These are phyloP conservation scores for Coendou prehensilis DNA, from an alignment of 2,797 vertebrate genomes.

Conservation along the genomic window DNA sequence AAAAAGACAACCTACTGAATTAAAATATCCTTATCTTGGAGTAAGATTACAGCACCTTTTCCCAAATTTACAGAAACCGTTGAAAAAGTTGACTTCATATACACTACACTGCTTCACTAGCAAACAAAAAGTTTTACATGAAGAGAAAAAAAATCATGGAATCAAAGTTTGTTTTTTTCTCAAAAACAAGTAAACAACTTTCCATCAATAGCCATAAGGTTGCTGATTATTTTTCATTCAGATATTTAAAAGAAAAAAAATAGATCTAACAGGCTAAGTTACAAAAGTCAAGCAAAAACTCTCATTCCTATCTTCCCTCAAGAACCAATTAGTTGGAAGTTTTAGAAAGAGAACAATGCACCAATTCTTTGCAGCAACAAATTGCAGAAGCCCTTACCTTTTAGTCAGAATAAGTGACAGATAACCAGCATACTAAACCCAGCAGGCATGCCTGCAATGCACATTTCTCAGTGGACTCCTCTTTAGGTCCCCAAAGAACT, in stretches of 20 bases:
- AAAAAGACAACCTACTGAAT: constrained; percentile 82
- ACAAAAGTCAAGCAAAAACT: constrained; percentile 79
- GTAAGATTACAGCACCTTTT: neutral
- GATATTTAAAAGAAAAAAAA: constrained; percentile 24
- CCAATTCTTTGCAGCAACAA: constrained; percentile 79
- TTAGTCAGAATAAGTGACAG: constrained; percentile 86
- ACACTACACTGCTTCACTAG: neutral
- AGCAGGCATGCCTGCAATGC: constrained; percentile 81
- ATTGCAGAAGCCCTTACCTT: constrained; percentile 88
- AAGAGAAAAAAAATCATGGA: constrained; percentile 4
- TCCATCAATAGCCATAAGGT: constrained; percentile 13
- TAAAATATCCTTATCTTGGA: constrained; percentile 84
- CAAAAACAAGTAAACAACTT: constrained; percentile 40
- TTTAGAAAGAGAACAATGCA: constrained; percentile 86
- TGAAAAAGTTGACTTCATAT: neutral
- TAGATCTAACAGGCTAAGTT: constrained; percentile 78
- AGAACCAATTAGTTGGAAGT: constrained; percentile 83
- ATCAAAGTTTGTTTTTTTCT: constrained; percentile 15
- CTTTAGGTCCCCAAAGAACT: constrained; percentile 85
- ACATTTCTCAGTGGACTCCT: constrained; percentile 86
- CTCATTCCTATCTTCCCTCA: constrained; percentile 78
- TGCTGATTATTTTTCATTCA: constrained; percentile 58
- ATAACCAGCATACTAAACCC: constrained; percentile 87
- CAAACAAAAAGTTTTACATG: constrained; percentile 64
- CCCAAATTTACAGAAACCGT: constrained; percentile 40